Conservation (phyloP, 2,797 vertebrate species). For the Lepilemur septentrionalis region DNA sequence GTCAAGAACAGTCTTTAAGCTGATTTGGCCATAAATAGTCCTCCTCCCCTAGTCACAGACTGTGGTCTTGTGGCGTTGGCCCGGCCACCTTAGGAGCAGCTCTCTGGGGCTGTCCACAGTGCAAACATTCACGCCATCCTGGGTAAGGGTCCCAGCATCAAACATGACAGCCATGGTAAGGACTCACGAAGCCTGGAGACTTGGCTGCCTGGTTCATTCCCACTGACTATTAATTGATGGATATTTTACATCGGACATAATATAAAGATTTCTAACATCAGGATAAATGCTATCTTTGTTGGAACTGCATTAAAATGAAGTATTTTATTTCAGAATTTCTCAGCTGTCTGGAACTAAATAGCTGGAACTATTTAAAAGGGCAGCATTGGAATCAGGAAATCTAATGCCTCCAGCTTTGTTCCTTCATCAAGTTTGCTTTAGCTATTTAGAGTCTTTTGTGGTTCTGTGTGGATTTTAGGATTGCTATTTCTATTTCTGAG, state of each 20-base stretch:
- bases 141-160: neutral
- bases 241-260: neutral
- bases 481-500: neutral
- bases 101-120: neutral
- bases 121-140: neutral
- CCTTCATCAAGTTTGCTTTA: neutral
- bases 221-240: neutral
- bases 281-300: neutral
- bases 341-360: no score
- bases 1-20: no score
- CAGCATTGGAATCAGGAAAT: neutral
- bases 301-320: neutral
- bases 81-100: rapidly evolving
- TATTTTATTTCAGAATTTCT: neutral
- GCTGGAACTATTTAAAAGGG: neutral
- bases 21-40: neutral
- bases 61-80: rapidly evolving
- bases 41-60: neutral
- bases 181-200: no score
- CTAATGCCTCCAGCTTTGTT: neutral
- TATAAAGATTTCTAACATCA: neutral
- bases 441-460: neutral
- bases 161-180: no score
- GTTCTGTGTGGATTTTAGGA: neutral
- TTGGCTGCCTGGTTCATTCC: rapidly evolving